Evolutionary conservation across 2,888 invertebrate species (phyloP).

Genomic region (Chaitophorus viminalis): DNA sequence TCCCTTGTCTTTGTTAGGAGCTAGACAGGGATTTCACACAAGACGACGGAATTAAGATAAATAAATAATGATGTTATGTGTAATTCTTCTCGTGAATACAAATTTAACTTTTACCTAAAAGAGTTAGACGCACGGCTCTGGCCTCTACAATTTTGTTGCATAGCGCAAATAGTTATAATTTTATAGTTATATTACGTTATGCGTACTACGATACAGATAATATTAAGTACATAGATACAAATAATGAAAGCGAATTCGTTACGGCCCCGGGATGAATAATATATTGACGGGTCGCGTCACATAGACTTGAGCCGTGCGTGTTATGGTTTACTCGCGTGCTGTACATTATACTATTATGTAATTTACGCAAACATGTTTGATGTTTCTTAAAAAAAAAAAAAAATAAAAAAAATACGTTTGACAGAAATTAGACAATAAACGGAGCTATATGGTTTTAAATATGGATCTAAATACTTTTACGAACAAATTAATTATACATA

Average conservation of each 20-base stretch:
- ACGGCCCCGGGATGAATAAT: background rate
- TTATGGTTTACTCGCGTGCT: no score
- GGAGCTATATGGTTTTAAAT: background rate
- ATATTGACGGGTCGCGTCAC: background rate
- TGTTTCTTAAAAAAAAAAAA: no score
- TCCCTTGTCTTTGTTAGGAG: slow-evolving; percentile 33
- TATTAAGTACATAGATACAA: background rate
- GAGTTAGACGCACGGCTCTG: background rate
- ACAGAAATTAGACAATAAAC: background rate
- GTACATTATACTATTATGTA: no score
- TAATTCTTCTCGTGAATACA: background rate
- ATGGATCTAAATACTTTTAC: background rate
- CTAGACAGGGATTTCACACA: slow-evolving; percentile 34
- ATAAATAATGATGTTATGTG: no score
- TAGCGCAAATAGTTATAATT: background rate
- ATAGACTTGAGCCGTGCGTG: background rate
- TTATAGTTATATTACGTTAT: no score
- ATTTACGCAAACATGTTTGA: no score
- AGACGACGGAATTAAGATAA: background rate
- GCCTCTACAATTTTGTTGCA: background rate
- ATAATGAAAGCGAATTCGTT: background rate
- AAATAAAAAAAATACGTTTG: background rate
- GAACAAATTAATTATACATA: background rate
- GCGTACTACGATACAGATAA: no score
- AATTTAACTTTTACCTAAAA: slow-evolving; percentile 21